Evolutionary conservation across 1,140 invertebrate species (phyloP).

Genomic region (Sinella curviseta): DNA sequence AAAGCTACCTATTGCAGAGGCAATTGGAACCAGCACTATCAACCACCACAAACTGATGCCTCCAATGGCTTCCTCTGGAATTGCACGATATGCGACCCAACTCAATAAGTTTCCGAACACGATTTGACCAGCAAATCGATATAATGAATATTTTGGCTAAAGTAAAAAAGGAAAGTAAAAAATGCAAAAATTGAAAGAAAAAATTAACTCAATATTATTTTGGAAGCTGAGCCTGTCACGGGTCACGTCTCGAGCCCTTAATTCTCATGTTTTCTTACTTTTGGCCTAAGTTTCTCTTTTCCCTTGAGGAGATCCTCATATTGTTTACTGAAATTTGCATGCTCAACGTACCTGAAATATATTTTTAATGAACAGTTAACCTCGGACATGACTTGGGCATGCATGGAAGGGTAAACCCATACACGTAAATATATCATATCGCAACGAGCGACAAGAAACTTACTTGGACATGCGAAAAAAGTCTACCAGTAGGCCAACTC

Average conservation of each 20-base stretch:
- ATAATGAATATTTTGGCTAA: constrained; percentile 75
- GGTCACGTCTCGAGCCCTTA: too few relatives aligned
- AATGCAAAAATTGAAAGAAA: neutral
- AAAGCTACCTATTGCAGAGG: constrained; percentile 69
- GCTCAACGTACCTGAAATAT: constrained; percentile 69
- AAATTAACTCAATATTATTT: neutral
- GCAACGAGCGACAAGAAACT: too few relatives aligned
- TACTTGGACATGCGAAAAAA: constrained; percentile 74
- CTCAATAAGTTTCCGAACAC: constrained; percentile 78
- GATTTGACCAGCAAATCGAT: constrained; percentile 74
- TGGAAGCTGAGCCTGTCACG: too few relatives aligned
- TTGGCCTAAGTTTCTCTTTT: constrained; percentile 69
- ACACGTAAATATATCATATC: too few relatives aligned
- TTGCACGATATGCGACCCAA: constrained; percentile 70
- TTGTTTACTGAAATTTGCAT: constrained; percentile 76
- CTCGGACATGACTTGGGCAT: neutral
- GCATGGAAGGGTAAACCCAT: too few relatives aligned
- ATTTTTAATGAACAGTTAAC: neutral
- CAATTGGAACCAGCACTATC: constrained; percentile 70
- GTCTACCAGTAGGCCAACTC: constrained; percentile 83
- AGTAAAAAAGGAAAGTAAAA: constrained; percentile 50
- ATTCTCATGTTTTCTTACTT: neutral
- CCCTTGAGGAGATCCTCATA: constrained; percentile 68
- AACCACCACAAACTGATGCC: constrained; percentile 71
- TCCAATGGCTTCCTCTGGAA: constrained; percentile 71